phyloP scores from a whole-genome alignment of 1,140 invertebrate genomes.

The Sycophaga agraensis region DNA sequence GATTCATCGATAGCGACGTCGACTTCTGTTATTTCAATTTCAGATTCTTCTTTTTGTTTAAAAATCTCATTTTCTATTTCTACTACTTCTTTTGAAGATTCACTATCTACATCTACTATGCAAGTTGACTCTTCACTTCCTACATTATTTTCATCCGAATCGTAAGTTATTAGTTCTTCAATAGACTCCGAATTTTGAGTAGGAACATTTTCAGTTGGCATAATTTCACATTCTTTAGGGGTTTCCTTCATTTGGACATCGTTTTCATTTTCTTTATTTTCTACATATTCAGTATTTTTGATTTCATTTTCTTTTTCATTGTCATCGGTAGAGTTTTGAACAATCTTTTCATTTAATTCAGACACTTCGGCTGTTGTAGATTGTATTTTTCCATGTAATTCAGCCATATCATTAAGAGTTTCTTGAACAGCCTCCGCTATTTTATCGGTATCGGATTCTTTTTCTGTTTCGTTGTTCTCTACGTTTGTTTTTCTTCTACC shows the following conservation, averaged over 20 bases:
- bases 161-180: too few relatives aligned
- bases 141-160: too few relatives aligned
- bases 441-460: conserved; percentile 5
- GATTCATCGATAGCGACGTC: not conserved
- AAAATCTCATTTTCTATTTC: not conserved
- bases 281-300: not conserved
- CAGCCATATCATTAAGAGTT: conserved; percentile 23
- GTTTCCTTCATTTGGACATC: not conserved
- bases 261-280: not conserved
- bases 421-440: conserved; percentile 24
- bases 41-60: conserved; percentile 5
- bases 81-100: not conserved
- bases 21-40: not conserved
- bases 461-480: not conserved
- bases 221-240: not conserved
- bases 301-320: not conserved
- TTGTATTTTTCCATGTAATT: conserved; percentile 19
- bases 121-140: too few relatives aligned
- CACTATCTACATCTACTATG: too few relatives aligned
- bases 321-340: too few relatives aligned
- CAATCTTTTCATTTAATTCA: not conserved
- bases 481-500: conserved; percentile 2
- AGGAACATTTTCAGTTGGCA: too few relatives aligned
- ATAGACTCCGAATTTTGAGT: too few relatives aligned
- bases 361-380: not conserved